Base-by-base conservation (phyloP, 2,888 invertebrate genomes). In the Drosophila acutilabella region DNA sequence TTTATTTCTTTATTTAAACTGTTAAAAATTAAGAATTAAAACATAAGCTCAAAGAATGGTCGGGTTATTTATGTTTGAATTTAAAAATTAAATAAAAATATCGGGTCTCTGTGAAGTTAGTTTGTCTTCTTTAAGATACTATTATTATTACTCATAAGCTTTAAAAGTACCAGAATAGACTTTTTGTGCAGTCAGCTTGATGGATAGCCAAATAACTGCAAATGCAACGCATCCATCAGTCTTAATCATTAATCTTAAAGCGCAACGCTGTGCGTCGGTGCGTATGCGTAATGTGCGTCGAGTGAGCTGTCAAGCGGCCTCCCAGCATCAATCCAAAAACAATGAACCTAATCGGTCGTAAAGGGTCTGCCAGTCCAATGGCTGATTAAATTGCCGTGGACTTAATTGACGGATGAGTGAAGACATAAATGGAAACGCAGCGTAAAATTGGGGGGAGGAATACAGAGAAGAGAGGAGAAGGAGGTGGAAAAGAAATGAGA, bases 211-310 rank as follows among this genome's bases (percentile, higher is more conserved):
- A 14, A 52, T 52, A 45, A 18, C 30, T 44, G 58, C 44, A 38
- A 23, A 4, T 44, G 13, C 13, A 23, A 6, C 52, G 58, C 58
- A 78, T 67, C 62, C 62, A 74, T 72, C 73, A 67, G 14, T 14
- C 4, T 13, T 20, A 64, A 65, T 64, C 88, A 81, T 87, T 88
- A 81, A 81, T 81, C 81, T 87, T 71, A 45, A 26, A 51, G 41
- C 47, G 45, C 54, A 58, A 40, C 53, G 18, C 51, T 53, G 73
- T 68, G 74, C 78, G 72, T 16, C 67, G 59, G 74, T 70, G 79
- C 80, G 77, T 78, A 78, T 79, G 76, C 80, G 65, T 79, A 77
- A 85, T 79, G 64, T 51, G 77, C n/a, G 16, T 33, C 38, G 40
- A 13, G n/a, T 20, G 44, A 44, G 44, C 79, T 65, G 73, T 45